phyloP scores from a whole-genome alignment of 2,888 invertebrate genomes.

The Sinelater perroti region DNA sequence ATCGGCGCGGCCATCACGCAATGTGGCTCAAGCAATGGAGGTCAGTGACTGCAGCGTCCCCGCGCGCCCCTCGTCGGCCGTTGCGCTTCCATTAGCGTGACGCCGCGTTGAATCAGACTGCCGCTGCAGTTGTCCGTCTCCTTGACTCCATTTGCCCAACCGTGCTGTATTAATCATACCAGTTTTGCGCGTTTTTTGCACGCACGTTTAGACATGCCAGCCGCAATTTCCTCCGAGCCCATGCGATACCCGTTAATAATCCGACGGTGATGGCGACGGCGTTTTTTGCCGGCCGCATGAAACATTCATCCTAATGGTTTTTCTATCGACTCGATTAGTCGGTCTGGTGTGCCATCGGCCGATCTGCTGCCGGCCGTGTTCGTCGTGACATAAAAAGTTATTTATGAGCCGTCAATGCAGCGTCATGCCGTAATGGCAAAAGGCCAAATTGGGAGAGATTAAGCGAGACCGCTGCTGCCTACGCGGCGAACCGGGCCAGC shows the following conservation, averaged over 20 bases:
- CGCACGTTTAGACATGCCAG: constrained; percentile 18
- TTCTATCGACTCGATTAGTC: constrained; percentile 18
- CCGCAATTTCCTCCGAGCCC: background rate
- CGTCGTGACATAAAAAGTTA: constrained; percentile 8
- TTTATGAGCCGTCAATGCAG: constrained; percentile 6
- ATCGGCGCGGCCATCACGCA: constrained; percentile 48
- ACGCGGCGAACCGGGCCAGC: too few species aligned
- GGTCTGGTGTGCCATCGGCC: constrained; percentile 4
- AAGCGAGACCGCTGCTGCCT: constrained; percentile 2
- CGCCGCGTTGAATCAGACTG: constrained; percentile 48
- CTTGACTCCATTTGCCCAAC: constrained; percentile 45
- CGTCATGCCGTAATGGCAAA: background rate
- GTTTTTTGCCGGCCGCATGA: background rate
- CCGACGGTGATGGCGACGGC: background rate
- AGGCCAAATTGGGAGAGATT: constrained; percentile 2
- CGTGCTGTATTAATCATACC: constrained; percentile 40
- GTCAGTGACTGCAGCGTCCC: constrained; percentile 54
- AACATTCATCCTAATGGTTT: constrained; percentile 6
- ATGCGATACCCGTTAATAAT: background rate
- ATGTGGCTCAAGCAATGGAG: constrained; percentile 53
- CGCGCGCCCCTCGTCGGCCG: constrained; percentile 40
- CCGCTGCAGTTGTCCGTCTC: constrained; percentile 48
- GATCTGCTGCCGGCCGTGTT: background rate
- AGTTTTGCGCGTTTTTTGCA: constrained; percentile 29
- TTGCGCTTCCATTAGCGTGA: constrained; percentile 46